phyloP scores from a whole-genome alignment of 2,797 vertebrate genomes.

The Helarctos malayanus region DNA sequence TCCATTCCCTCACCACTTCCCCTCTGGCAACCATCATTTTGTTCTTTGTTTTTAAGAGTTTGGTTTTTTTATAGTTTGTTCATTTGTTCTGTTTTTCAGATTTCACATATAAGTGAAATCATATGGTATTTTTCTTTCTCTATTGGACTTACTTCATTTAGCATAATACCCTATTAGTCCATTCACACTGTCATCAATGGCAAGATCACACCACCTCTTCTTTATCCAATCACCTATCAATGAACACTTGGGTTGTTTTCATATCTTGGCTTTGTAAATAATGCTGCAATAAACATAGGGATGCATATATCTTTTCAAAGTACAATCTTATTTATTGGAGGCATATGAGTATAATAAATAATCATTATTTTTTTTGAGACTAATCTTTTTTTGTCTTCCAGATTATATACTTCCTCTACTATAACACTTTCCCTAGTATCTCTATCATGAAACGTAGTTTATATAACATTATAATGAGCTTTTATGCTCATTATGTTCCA shows the following conservation, averaged over 20 bases:
- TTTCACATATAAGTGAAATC: not conserved
- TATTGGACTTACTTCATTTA: not conserved
- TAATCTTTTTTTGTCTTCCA: not conserved
- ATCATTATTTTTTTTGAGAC: not conserved
- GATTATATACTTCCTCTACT: not conserved
- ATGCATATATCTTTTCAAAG: not conserved
- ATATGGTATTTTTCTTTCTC: not conserved
- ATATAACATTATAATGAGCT: not conserved
- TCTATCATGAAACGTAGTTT: not conserved
- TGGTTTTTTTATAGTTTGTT: not conserved
- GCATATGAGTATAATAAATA: not conserved
- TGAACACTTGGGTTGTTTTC: not conserved
- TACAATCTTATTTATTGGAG: not conserved
- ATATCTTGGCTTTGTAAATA: not conserved
- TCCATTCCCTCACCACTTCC: not conserved
- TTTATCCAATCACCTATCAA: not conserved
- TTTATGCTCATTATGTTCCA: not conserved
- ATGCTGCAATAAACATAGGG: not conserved
- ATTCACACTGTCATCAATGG: not conserved
- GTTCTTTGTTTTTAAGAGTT: not conserved
- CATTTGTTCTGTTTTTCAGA: not conserved
- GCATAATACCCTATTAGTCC: not conserved
- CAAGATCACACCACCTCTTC: not conserved
- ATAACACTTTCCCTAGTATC: not conserved
- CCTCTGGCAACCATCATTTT: not conserved